Base-by-base conservation (phyloP, 2,113 vertebrate species). In the Tupaia tana region DNA sequence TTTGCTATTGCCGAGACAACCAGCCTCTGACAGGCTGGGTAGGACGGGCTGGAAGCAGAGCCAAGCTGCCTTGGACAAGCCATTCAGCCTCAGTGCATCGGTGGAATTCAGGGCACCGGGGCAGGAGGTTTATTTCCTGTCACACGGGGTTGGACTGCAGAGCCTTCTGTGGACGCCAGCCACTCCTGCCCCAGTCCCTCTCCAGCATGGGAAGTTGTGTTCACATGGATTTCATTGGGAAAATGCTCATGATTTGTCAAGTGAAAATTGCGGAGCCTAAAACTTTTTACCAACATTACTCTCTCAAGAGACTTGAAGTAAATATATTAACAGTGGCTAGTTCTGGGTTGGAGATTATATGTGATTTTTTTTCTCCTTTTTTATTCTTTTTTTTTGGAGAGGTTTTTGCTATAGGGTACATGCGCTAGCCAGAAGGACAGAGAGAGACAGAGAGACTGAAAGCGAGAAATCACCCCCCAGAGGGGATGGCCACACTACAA, bases 171-270 rank as follows among this genome's bases (percentile, higher is more conserved):
- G 56, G 18, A 8, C 12, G 11, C 14, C 22, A 25, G 22, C 16
- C 20, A 6, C 20, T 54, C 6, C 29, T 24, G 18, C 54, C 19
- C 54, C 27, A 8, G 58, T 56, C 34, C 29, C 3, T 58, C 52
- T 75, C 61, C 24, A 75, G 61, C 66, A 87, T 69, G 80, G n/a
- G 75, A 84, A 83, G 75, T 52, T 16, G 19, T 58, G 56, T 31
- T 43, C 61, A 74, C 24, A 11, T 27, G 25, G 24, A 77, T 95
- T 71, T 93, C 70, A 79, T 31, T 19, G 78, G 56, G 78, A 79
- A 91, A 88, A 88, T 11, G 27, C 25, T 94, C 19, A 7, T 27
- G 52, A 92, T 20, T 85, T 88, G 87, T 88, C 78, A 66, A 79
- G 25, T n/a, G 31, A 89, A 31, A 43, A 8, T 15, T 58, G 0